These are phyloP conservation scores for Pseudorasbora parva DNA, from an alignment of 2,113 vertebrate species.

Conservation along the genomic window DNA sequence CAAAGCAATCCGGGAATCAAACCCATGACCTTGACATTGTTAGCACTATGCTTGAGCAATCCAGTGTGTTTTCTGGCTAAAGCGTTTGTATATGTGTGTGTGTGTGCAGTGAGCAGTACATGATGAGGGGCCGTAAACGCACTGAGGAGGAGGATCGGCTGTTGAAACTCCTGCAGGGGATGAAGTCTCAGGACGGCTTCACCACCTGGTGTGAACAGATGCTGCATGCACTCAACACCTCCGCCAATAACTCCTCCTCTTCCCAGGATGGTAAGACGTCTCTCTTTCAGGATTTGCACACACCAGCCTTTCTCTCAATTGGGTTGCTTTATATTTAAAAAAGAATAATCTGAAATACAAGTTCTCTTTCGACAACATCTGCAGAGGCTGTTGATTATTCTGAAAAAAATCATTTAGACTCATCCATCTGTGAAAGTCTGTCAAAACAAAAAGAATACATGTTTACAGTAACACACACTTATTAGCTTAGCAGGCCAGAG, in stretches of 20 bases:
- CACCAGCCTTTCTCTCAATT: too few relatives aligned
- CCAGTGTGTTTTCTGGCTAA: neutral
- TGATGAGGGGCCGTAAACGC: slow-evolving; percentile 82
- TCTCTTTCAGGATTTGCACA: neutral
- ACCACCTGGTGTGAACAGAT: slow-evolving; percentile 95
- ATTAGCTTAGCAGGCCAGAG: neutral
- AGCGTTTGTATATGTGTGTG: neutral
- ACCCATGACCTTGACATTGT: neutral
- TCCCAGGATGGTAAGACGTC: slow-evolving; percentile 70
- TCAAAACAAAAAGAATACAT: neutral
- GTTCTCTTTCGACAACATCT: neutral
- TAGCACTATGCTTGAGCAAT: neutral
- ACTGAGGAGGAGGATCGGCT: slow-evolving; percentile 91
- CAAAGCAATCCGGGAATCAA: neutral
- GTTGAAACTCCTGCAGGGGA: slow-evolving; percentile 89
- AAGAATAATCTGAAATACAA: neutral
- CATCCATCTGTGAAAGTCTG: neutral
- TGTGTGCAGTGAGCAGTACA: slow-evolving; percentile 75
- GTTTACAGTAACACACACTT: neutral
- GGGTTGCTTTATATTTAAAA: neutral
- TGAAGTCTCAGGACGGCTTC: slow-evolving; percentile 89
- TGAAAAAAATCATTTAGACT: neutral
- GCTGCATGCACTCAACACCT: slow-evolving; percentile 88
- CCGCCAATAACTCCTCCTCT: slow-evolving; percentile 81
- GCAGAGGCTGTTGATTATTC: neutral